These are phyloP conservation scores for Lomographa bimaculata DNA, from an alignment of 2,888 invertebrate genomes.

Conservation along the genomic window DNA sequence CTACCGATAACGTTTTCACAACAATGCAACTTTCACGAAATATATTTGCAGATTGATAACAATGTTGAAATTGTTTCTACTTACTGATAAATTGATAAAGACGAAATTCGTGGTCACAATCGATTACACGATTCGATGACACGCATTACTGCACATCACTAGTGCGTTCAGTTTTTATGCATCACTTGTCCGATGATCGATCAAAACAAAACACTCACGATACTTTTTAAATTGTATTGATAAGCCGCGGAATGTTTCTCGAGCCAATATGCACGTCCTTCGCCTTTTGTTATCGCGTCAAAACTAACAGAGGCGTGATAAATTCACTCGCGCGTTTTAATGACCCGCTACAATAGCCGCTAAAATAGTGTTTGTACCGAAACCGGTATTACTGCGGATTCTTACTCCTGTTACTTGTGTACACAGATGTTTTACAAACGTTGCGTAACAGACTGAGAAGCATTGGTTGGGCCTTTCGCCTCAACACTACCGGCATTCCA, in stretches of 20 bases:
- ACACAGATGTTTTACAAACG: constrained; percentile 52
- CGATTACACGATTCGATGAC: constrained; percentile 8
- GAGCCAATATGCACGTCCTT: constrained; percentile 53
- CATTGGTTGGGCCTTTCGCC: constrained; percentile 53
- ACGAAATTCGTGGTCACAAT: no score
- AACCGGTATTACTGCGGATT: constrained; percentile 63
- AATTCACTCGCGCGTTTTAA: constrained; percentile 57
- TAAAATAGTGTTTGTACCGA: constrained; percentile 55
- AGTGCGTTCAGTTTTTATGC: constrained; percentile 29
- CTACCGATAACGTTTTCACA: constrained; percentile 48
- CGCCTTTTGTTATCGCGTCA: constrained; percentile 64
- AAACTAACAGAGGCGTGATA: constrained; percentile 59
- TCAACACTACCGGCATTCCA: constrained; percentile 52
- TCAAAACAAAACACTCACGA: constrained; percentile 25
- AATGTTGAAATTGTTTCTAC: no score
- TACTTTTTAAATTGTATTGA: constrained; percentile 23
- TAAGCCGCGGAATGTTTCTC: constrained; percentile 21
- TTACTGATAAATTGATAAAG: not conserved
- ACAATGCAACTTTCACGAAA: constrained; percentile 39
- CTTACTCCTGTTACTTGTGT: constrained; percentile 42
- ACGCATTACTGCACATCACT: constrained; percentile 30
- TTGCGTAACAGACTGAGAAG: constrained; percentile 56
- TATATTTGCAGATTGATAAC: constrained; percentile 30
- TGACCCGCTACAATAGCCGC: constrained; percentile 55
- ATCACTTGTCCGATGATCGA: no score